These are phyloP conservation scores for Manacus vitellinus DNA, from an alignment of 2,113 vertebrate genomes.

Conservation along the genomic window DNA sequence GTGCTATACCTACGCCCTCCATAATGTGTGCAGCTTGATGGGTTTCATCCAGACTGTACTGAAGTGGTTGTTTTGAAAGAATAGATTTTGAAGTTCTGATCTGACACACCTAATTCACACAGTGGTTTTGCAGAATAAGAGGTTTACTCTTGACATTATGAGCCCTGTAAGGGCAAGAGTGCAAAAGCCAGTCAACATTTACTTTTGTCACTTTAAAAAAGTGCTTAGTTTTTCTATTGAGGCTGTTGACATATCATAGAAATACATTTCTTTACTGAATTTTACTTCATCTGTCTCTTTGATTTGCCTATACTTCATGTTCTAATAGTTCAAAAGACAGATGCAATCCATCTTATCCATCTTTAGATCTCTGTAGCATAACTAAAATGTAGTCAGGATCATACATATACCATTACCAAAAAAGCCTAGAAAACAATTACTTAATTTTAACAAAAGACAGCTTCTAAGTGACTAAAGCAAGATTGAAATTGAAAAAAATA, in stretches of 20 bases:
- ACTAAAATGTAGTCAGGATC: background rate
- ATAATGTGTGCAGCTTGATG: background rate
- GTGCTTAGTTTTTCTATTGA: fast-evolving
- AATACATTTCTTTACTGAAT: background rate
- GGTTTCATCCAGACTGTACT: background rate
- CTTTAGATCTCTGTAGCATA: background rate
- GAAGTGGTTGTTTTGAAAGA: background rate
- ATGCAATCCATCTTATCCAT: background rate
- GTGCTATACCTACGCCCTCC: background rate
- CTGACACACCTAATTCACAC: background rate
- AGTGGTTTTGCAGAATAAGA: background rate
- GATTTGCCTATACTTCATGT: background rate
- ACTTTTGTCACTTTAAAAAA: background rate
- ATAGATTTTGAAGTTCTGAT: background rate
- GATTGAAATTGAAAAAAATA: background rate
- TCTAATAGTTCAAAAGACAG: background rate
- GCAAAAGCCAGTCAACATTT: background rate
- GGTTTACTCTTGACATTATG: background rate
- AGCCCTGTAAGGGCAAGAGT: background rate
- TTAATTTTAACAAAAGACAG: background rate
- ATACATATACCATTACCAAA: background rate
- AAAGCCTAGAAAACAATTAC: background rate
- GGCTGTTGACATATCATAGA: background rate
- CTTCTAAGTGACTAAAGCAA: background rate
- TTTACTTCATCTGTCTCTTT: background rate